Percentiles rank a stretch among this genome's conserved stretches.
These are phyloP conservation scores for Cyrtonyx montezumae DNA, from an alignment of 2,113 vertebrate species.

Conservation along the genomic window DNA sequence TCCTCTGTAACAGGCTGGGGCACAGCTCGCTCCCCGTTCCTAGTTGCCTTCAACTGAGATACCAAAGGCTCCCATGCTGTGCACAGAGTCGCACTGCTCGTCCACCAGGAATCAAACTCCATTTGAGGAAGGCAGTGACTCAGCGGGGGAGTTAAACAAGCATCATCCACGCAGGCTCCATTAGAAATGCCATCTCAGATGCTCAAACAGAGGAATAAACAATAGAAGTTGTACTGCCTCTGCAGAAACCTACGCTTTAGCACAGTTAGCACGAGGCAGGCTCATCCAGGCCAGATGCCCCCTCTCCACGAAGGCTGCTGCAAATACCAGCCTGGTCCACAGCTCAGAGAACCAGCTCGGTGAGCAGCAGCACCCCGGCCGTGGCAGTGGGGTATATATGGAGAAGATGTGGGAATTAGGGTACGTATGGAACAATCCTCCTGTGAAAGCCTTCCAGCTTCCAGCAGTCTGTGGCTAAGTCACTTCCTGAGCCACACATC, in stretches of 20 bases:
- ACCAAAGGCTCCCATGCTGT: neutral
- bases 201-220: neutral
- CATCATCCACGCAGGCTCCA: neutral
- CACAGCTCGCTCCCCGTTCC: neutral
- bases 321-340: neutral
- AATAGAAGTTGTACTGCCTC: neutral
- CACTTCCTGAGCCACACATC: constrained; percentile 48
- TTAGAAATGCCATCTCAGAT: accelerated
- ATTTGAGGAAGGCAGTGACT: neutral
- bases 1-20: neutral
- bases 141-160: neutral
- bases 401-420: neutral
- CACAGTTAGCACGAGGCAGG: accelerated
- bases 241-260: neutral
- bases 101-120: neutral
- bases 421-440: neutral
- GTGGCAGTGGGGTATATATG: neutral
- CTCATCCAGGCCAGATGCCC: neutral
- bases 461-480: constrained; percentile 11
- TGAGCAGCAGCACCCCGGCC: neutral
- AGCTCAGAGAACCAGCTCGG: neutral
- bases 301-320: neutral
- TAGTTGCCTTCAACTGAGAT: neutral
- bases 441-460: neutral
- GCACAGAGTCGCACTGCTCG: neutral